Base-by-base conservation (phyloP, 2,888 invertebrate species). In the Xylocampa areola region DNA sequence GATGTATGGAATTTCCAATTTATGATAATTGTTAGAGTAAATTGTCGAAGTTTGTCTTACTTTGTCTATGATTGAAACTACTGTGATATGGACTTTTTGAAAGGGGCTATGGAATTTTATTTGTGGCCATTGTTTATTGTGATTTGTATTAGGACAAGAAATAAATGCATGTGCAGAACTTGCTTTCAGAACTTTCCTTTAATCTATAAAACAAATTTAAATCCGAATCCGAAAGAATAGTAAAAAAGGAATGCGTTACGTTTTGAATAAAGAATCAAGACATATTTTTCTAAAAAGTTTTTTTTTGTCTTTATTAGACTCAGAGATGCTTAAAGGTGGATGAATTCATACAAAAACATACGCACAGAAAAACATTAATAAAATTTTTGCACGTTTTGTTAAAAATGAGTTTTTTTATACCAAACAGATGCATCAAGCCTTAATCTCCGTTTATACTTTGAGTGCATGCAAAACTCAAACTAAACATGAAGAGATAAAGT, bases 371-470 rank as follows among this genome's bases (percentile, higher is more conserved):
- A 67, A 60, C 40, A 33, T n/a, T 47, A 33, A 5, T 5, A 53
- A 37, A 48, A 49, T 72, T 75, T 75, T 71, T 76, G 72, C 74
- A 53, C 60, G 51, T 65, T 77, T 68, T 58, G 61, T 73, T n/a
- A 61, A 64, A 77, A 67, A 76, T 60, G 53, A 59, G 21, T 61
- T 69, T 73, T 76, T 72, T 72, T 77, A 68, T 47, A 62, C 10
- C 41, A 71, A 75, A 73, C 77, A 78, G 79, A 78, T 78, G 77
- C 68, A 66, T 37, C 55, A 14, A n/a, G 32, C 33, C 48, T 51
- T 72, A 67, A 71, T 75, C 73, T 65, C 29, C 13, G 32, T 44
- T 44, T 10, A 11, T 4, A n/a, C 36, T 43, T 35, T 11, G 1
- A 19, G 11, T 2, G 23, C 52, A 64, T 10, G 45, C 45, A 52